Evolutionary conservation across 2,888 invertebrate species (phyloP).

Genomic region (Cataglyphis rosenhaueri): DNA sequence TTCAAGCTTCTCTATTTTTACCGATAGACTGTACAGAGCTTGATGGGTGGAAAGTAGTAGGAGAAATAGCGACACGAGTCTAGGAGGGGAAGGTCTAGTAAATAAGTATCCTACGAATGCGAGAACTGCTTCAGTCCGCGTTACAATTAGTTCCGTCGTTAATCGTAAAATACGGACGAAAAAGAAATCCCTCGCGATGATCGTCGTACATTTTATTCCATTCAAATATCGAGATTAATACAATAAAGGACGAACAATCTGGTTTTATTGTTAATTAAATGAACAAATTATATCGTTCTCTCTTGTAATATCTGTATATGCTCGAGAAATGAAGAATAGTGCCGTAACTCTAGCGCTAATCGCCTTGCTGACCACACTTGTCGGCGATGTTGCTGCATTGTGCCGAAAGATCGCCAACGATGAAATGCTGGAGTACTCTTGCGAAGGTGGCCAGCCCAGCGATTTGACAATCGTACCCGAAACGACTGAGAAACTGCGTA

Average conservation of each 20-base stretch:
- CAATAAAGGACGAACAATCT: conserved; percentile 26
- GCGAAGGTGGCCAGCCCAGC: conserved; percentile 75
- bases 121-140: conserved; percentile 80
- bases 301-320: conserved; percentile 10
- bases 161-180: conserved; percentile 58
- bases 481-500: conserved; percentile 77
- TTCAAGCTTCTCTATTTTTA: conserved; percentile 81
- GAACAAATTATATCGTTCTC: not conserved
- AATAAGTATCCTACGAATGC: conserved; percentile 83
- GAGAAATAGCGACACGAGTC: conserved; percentile 55
- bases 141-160: conserved; percentile 69
- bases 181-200: conserved; percentile 59
- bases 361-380: conserved; percentile 59
- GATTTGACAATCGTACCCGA: conserved; percentile 77
- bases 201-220: conserved; percentile 24
- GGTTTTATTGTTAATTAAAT: not conserved
- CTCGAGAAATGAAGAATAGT: conserved; percentile 66
- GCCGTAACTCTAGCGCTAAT: conserved; percentile 58
- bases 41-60: conserved; percentile 74
- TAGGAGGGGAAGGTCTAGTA: conserved; percentile 79
- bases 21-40: conserved; percentile 79
- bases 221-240: conserved; percentile 22
- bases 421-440: conserved; percentile 79
- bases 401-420: conserved; percentile 76
- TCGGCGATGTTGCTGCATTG: conserved; percentile 65